These are phyloP conservation scores for Ascaphus truei DNA, from an alignment of 2,113 vertebrate species.

Conservation along the genomic window DNA sequence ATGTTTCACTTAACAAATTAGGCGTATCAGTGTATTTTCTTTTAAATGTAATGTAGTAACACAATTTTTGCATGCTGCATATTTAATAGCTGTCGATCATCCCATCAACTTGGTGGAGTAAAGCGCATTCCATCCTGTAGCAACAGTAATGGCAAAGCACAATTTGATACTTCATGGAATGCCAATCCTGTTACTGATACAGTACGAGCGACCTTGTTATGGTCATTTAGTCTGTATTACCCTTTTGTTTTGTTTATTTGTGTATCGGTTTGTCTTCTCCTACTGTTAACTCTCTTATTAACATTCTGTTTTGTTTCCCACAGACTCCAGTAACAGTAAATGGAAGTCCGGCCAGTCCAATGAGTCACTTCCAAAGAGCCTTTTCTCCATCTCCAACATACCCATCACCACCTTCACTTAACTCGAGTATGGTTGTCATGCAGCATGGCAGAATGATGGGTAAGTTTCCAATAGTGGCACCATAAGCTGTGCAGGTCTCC, in stretches of 20 bases:
- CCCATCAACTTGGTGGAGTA: too few relatives aligned
- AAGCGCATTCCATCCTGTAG: too few relatives aligned
- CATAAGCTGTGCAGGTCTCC: too few relatives aligned
- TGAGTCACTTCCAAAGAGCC: conserved; percentile 79
- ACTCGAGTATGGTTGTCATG: conserved; percentile 67
- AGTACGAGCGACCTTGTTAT: too few relatives aligned
- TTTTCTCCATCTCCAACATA: conserved; percentile 83
- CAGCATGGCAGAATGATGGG: conserved; percentile 81
- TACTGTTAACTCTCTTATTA: background rate
- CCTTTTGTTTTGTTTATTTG: background rate
- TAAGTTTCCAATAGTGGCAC: conserved; percentile 63
- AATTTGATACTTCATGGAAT: too few relatives aligned
- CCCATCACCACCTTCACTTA: conserved; percentile 75
- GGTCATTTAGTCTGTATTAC: too few relatives aligned
- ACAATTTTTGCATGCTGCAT: too few relatives aligned
- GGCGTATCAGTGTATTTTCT: too few relatives aligned
- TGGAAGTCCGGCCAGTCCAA: conserved; percentile 71
- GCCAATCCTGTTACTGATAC: background rate
- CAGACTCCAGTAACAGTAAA: conserved; percentile 90
- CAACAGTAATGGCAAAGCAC: too few relatives aligned
- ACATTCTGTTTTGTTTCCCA: conserved; percentile 49
- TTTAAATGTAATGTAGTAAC: too few relatives aligned
- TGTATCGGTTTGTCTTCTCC: background rate
- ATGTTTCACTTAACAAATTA: too few relatives aligned
- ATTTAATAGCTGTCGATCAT: too few relatives aligned